phyloP scores from a whole-genome alignment of 2,113 vertebrate species.

The Sitta europaea region DNA sequence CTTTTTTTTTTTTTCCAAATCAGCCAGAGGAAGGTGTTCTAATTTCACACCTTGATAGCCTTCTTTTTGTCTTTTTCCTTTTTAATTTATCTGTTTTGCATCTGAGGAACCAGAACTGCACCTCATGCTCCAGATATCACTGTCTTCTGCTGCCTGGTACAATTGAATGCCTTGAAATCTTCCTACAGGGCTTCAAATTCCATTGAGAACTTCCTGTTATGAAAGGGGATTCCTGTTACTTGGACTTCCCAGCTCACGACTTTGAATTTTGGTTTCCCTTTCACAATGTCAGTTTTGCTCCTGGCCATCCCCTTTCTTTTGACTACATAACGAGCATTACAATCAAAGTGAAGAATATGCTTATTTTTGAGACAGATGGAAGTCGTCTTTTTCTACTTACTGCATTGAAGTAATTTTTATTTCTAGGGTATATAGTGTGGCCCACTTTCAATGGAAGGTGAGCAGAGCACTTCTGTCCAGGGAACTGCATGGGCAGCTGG shows the following conservation, averaged over 20 bases:
- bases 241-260: not conserved
- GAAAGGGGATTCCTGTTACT: not conserved
- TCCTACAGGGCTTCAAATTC: not conserved
- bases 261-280: not conserved
- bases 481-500: not conserved
- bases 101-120: not conserved
- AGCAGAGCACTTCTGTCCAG: not conserved
- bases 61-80: not conserved
- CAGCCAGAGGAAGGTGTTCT: not conserved
- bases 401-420: not conserved
- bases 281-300: not conserved
- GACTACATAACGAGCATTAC: not conserved
- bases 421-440: not conserved
- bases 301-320: not conserved
- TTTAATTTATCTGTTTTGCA: not conserved
- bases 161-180: not conserved
- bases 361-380: not conserved
- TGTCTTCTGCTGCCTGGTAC: not conserved
- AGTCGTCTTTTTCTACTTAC: not conserved
- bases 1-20: not conserved
- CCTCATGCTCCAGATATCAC: fast-evolving
- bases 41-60: not conserved
- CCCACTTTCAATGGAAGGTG: not conserved
- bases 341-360: not conserved
- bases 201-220: not conserved